These are phyloP conservation scores for Dicrurus megarhynchus DNA, from an alignment of 2,113 vertebrate species.

Conservation along the genomic window DNA sequence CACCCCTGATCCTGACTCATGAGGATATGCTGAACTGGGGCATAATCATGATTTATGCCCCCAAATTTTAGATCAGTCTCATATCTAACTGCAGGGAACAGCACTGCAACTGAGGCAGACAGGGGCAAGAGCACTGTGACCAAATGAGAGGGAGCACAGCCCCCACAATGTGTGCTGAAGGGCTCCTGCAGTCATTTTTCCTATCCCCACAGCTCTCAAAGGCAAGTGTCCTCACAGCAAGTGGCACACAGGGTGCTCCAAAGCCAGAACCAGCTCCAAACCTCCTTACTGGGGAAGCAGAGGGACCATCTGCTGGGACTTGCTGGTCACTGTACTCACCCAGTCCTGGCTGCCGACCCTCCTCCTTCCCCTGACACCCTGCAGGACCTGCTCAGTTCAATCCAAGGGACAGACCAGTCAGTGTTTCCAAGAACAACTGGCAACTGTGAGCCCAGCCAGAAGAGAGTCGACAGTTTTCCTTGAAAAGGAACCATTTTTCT, in stretches of 20 bases:
- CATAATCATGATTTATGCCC: background rate
- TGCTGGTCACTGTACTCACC: background rate
- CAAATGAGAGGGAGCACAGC: background rate
- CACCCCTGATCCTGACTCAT: background rate
- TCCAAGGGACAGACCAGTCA: background rate
- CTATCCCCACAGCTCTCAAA: background rate
- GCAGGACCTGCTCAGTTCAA: background rate
- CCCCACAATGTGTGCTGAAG: background rate
- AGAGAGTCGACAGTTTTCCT: background rate
- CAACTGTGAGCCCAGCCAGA: background rate
- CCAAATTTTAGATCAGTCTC: background rate
- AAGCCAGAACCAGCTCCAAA: background rate
- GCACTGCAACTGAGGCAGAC: background rate
- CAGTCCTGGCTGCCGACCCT: background rate
- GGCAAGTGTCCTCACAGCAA: background rate
- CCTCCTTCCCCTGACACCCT: background rate
- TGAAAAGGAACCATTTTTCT: background rate
- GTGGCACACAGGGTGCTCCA: background rate
- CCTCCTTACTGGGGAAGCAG: background rate
- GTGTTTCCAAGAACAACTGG: background rate
- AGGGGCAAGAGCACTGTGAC: background rate
- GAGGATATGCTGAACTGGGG: background rate
- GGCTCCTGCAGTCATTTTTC: background rate
- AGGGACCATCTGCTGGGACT: background rate
- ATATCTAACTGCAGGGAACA: background rate